Base-by-base conservation (phyloP, 2,888 invertebrate species). In the Heliconius ismenius region DNA sequence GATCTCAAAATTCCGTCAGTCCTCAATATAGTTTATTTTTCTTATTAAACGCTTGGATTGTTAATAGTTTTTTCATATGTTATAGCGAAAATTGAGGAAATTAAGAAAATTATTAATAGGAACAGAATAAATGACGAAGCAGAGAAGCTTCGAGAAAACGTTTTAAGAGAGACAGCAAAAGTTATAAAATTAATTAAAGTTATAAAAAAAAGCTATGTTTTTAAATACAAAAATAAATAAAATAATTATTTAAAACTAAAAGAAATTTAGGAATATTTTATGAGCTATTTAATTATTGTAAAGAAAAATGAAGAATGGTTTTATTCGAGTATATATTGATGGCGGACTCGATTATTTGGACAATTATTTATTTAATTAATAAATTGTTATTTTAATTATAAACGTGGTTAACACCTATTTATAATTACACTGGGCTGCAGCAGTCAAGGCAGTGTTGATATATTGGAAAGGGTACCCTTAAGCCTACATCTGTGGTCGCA, bases 141-240 rank as follows among this genome's bases (percentile, higher is more conserved):
- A n/a, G 89, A 90, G 83, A 88, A 89, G 74, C 83, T 93, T 2
- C 85, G 89, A 18, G 90, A 91, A 76, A 91, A 90, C 84, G 86
- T 92, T 72, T 86, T 89, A 2, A 87, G 85, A 0, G 92, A 92
- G 83, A 89, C 88, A 4, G 85, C 86, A 3, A 91, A 91, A 79
- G 88, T 92, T 62, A 90, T 93, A 60, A 92, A 92, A 79, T 81
- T 91, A 26, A 26, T 26, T 26, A 26, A 26, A 26, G 26, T 26
- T 26, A 26, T 26, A 26, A 26, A 26, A 26, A 26, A 26, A 26
- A 49, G 18, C 4, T 49, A 49, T 18, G 6, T 49, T 49, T 49
- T 49, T 49, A 18, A 49, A 49, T 49, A 49, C 1, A 4, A 49
- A 49, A 18, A 32, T 43, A 43, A 43, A 4, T 15, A 49, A 49